Evolutionary conservation across 2,888 invertebrate genomes (phyloP).

Genomic region (Leptodirus hochenwartii): DNA sequence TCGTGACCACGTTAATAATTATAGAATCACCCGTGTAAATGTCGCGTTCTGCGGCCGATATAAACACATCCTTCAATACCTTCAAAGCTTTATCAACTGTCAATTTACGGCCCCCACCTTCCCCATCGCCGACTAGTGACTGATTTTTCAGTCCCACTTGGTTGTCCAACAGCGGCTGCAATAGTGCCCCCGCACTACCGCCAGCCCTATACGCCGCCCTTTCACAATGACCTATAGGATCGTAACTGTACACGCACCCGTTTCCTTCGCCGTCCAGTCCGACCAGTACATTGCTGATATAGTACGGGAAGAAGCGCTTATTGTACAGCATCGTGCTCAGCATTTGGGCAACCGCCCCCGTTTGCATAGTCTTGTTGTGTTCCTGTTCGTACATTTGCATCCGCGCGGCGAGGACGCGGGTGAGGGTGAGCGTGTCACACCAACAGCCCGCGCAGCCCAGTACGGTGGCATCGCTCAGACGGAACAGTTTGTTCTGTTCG

Average conservation of each 20-base stretch:
- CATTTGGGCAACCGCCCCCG: slow-evolving; percentile 89
- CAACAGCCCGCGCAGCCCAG: slow-evolving; percentile 94
- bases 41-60: slow-evolving; percentile 94
- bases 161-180: slow-evolving; percentile 92
- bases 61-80: slow-evolving; percentile 88
- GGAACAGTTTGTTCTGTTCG: slow-evolving; percentile 73
- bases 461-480: slow-evolving; percentile 64
- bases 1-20: slow-evolving; percentile 70
- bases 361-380: slow-evolving; percentile 82
- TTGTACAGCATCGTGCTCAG: slow-evolving; percentile 89
- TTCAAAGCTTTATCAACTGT: slow-evolving; percentile 65
- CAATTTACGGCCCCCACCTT: too few species aligned
- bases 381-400: slow-evolving; percentile 93
- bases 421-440: slow-evolving; percentile 89
- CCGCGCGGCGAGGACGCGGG: slow-evolving; percentile 63
- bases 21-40: slow-evolving; percentile 93
- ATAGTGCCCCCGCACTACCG: slow-evolving; percentile 75
- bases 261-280: slow-evolving; percentile 86
- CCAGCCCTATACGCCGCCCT: slow-evolving; percentile 68
- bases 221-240: slow-evolving; percentile 93
- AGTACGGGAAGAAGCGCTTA: slow-evolving; percentile 96
- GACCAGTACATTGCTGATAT: slow-evolving; percentile 85
- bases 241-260: slow-evolving; percentile 91
- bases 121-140: slow-evolving; percentile 40
- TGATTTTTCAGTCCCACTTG: slow-evolving; percentile 86